phyloP scores from a whole-genome alignment of 2,888 invertebrate genomes.

The Hirtodrosophila cameraria region DNA sequence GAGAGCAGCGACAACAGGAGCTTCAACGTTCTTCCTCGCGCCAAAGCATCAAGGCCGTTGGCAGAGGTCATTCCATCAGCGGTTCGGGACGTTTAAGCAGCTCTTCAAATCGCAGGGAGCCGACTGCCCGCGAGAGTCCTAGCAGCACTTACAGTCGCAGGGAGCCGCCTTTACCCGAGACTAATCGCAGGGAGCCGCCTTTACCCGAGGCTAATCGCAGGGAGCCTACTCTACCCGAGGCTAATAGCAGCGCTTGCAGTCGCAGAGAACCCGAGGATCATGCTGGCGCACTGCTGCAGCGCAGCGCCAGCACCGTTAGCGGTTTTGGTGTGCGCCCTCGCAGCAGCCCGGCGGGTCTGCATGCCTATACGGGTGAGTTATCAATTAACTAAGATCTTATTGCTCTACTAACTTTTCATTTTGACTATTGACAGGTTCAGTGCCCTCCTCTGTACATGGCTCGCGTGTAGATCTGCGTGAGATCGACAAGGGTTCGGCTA shows the following conservation, averaged over 20 bases:
- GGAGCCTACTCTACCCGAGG: constrained; percentile 27
- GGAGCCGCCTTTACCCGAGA: constrained; percentile 26
- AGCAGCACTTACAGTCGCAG: constrained; percentile 69
- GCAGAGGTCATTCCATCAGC: constrained; percentile 44
- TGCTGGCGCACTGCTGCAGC: constrained; percentile 65
- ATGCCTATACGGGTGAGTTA: constrained; percentile 88
- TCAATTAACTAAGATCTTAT: background rate
- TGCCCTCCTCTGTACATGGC: constrained; percentile 89
- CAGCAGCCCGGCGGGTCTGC: constrained; percentile 91
- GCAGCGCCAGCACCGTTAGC: constrained; percentile 84
- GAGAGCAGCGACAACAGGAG: constrained; percentile 58
- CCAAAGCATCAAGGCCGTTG: constrained; percentile 25
- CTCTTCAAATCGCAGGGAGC: constrained; percentile 61
- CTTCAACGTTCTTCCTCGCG: constrained; percentile 58
- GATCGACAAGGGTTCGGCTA: constrained; percentile 86
- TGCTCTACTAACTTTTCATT: background rate
- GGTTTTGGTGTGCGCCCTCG: constrained; percentile 86
- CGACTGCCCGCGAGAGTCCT: constrained; percentile 36
- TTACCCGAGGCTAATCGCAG: constrained; percentile 43
- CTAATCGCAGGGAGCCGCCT: constrained; percentile 53
- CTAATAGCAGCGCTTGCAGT: constrained; percentile 56
- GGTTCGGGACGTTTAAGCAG: constrained; percentile 63
- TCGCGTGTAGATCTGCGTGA: constrained; percentile 89
- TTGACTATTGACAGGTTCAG: constrained; percentile 85
- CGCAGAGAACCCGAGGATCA: no score